Conservation (phyloP, 2,888 invertebrate genomes). For the Troides aeacus region DNA sequence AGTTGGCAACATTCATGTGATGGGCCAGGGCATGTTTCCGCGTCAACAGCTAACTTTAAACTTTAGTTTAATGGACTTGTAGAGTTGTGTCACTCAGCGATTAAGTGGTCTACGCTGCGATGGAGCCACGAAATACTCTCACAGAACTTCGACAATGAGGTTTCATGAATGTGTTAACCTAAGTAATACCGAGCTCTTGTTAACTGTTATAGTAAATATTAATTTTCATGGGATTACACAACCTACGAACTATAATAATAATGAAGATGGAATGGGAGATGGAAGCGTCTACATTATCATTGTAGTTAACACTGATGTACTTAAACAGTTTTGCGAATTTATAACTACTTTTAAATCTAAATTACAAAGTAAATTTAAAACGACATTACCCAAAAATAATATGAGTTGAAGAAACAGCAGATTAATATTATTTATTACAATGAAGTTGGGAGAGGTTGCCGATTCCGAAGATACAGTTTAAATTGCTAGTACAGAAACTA, state of each 20-base stretch:
- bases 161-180: constrained; percentile 35
- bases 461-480: too few species aligned
- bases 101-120: constrained; percentile 45
- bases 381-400: too few species aligned
- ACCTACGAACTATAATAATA: background rate
- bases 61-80: constrained; percentile 51
- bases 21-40: constrained; percentile 38
- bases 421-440: too few species aligned
- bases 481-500: too few species aligned
- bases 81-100: constrained; percentile 45
- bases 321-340: too few species aligned
- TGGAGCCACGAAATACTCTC: constrained; percentile 31
- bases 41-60: constrained; percentile 49
- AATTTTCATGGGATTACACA: background rate
- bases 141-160: constrained; percentile 42
- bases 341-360: too few species aligned
- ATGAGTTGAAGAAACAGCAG: too few species aligned
- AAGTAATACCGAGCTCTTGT: background rate
- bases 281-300: too few species aligned
- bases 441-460: background rate
- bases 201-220: background rate
- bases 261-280: background rate
- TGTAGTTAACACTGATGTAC: background rate
- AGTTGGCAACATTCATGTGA: constrained; percentile 16
- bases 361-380: too few species aligned